Evolutionary conservation across 2,888 invertebrate species (phyloP), one percentile per base, ranked within the genome.

Genomic region (Polydrusus tereticollis): DNA sequence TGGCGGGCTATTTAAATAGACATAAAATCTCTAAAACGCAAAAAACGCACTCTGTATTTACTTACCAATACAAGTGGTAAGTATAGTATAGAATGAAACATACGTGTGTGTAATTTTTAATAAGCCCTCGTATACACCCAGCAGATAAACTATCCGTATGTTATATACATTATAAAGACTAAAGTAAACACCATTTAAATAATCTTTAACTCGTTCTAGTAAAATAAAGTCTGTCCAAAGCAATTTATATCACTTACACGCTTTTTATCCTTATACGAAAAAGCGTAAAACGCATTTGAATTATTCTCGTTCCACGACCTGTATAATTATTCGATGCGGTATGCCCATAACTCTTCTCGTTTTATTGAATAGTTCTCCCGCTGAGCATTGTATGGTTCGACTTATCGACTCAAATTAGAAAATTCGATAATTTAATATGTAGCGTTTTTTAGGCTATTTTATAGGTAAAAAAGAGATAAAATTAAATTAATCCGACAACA

Each of bases 161-260:
- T 29, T 7, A 52, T 52, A 52, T 14, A 8, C n/a, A 2, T 8
- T 7, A 38, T 7, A 47, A 12, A 47, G n/a, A 23, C 23, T 29
- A n/a, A 26, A n/a, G n/a, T n/a, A n/a, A n/a, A n/a, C n/a, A n/a
- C n/a, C 6, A 63, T 63, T 63, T 63, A 50, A 50, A 63, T 63
- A 33, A 47, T 43, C 62, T 47, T 29, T 47, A 63, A 36, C 50
- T 38, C 16, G 29, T 50, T 63, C 63, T 29, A 2, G 50, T 14
- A 33, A 50, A 50, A 63, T 63, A 63, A 50, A 50, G 21, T 50
- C 63, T 63, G 47, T 63, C 63, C 50, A 47, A 21, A 50, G 50
- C 50, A 63, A 63, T 63, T 63, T 63, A 63, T 63, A 50, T 36
- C 36, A 63, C 50, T 63, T 63, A 63, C 50, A 38, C 50, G 63